These are phyloP conservation scores for Bos javanicus DNA, from an alignment of 2,113 vertebrate species.

Conservation along the genomic window DNA sequence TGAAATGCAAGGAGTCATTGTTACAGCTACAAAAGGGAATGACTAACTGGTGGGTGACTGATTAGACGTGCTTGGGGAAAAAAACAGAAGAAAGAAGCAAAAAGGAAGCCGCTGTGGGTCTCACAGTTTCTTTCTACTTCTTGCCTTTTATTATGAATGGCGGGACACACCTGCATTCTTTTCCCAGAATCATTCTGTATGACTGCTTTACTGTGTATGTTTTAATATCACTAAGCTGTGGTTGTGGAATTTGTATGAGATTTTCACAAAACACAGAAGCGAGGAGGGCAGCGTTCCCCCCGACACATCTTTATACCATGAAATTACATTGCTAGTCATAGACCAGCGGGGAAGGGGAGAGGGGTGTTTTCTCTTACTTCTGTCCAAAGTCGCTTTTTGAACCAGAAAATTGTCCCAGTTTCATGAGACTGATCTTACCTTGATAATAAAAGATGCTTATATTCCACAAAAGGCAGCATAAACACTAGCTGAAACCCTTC, in stretches of 20 bases:
- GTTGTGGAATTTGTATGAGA: not conserved
- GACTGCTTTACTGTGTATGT: not conserved
- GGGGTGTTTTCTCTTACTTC: not conserved
- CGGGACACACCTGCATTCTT: not conserved
- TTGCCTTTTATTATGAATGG: not conserved
- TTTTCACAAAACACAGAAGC: not conserved
- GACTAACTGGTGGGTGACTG: not conserved
- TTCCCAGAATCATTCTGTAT: accelerated
- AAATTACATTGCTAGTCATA: accelerated
- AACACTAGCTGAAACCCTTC: accelerated
- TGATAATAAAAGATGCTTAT: not conserved
- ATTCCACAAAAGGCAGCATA: not conserved
- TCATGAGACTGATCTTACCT: not conserved
- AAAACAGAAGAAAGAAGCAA: not conserved
- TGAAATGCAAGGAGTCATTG: conserved; percentile 15
- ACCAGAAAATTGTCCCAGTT: not conserved
- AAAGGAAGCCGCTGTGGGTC: not conserved
- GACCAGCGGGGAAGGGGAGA: accelerated
- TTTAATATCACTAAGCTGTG: not conserved
- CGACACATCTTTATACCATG: accelerated
- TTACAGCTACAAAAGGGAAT: conserved; percentile 1
- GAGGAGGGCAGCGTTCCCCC: not conserved
- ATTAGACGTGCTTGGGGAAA: not conserved
- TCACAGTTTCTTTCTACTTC: not conserved
- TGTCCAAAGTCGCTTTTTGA: not conserved